Evolutionary conservation across 2,113 vertebrate species (phyloP).

Genomic region (Gallinago undulata): DNA sequence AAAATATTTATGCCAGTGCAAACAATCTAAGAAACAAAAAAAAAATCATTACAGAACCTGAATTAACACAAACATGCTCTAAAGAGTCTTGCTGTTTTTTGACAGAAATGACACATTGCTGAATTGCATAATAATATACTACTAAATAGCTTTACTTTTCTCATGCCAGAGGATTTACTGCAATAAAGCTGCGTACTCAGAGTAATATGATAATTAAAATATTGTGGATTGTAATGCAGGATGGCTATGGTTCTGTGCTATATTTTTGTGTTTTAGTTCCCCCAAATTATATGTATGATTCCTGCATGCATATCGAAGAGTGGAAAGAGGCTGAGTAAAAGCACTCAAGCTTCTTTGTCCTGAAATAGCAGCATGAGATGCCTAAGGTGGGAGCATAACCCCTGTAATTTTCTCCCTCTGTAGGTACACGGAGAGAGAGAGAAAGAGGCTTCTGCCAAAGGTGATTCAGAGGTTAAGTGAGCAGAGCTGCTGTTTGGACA

Average conservation of each 20-base stretch:
- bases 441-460: neutral
- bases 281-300: neutral
- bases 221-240: neutral
- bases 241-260: neutral
- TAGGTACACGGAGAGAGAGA: neutral
- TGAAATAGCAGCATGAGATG: neutral
- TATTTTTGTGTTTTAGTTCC: neutral
- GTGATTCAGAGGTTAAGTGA: neutral
- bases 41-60: neutral
- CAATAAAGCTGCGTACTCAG: neutral
- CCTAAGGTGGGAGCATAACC: neutral
- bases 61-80: neutral
- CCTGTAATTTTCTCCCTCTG: neutral
- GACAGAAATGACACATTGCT: neutral
- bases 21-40: neutral
- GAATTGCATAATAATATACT: neutral
- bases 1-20: neutral
- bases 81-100: neutral
- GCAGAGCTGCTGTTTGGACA: neutral
- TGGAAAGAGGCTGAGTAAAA: neutral
- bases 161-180: neutral
- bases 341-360: neutral
- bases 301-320: neutral
- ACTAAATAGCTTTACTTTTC: neutral
- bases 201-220: constrained; percentile 11